Base-by-base conservation (phyloP, 2,797 vertebrate genomes). In the Phyllotis vaccarum region DNA sequence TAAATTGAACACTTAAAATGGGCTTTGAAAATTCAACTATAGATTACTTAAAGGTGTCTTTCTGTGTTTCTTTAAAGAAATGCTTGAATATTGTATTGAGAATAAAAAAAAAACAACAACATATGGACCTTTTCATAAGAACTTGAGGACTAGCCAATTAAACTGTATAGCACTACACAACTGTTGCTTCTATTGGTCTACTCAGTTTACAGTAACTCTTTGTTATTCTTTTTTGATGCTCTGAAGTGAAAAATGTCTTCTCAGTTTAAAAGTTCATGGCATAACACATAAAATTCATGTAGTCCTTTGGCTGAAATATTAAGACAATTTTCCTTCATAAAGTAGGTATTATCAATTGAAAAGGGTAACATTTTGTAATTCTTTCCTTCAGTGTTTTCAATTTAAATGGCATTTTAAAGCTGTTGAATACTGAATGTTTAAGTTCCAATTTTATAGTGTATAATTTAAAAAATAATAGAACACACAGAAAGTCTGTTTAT, bases 301-400 rank as follows among this genome's bases (percentile, higher is more conserved):
- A 64, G 40, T 80, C 34, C 10, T 95, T 85, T 87, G 54, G 24
- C 9, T 95, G 85, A 93, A 96, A 89, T 96, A 94, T 37, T 90
- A 96, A 96, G 43, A 52, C 58, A 66, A 14, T 91, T 94, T 93
- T 54, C 21, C 22, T 95, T 93, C 89, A 10, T 49, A 82, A 86
- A 13, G 9, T 37, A 24, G 58, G 40, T 68, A 60, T 82, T 91
- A 92, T 82, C 34, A 95, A 79, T 49, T 88, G n/a, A 93, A 96
- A 90, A 93, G 9, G 83, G n/a, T 37, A 86, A 76, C 0, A 27
- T 49, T 94, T 90, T 29, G 78, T 54, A 89, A 92, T 93, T 58
- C 10, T 31, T 97, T 79, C 1, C 43, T 34, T 64, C 46, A 80
- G 49, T 52, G 10, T 46, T 93, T 96, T 80, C 40, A 82, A 31